Evolutionary conservation across 2,113 vertebrate genomes (phyloP).

Genomic region (Apodemus sylvaticus): DNA sequence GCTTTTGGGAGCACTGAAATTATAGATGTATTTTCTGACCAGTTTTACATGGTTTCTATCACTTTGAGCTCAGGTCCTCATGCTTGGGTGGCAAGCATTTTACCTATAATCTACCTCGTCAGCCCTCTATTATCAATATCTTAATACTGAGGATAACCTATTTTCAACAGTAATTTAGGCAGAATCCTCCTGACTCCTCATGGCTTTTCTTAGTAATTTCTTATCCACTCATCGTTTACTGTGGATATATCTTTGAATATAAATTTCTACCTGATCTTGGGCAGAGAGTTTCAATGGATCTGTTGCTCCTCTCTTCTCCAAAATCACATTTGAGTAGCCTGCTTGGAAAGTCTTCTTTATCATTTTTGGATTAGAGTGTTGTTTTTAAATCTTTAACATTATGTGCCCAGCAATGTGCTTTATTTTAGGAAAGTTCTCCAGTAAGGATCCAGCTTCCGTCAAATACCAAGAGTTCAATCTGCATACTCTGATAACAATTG

Average conservation of each 20-base stretch:
- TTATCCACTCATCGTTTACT: background rate
- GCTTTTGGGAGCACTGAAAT: background rate
- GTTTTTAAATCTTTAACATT: background rate
- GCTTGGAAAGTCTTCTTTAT: background rate
- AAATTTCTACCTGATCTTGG: background rate
- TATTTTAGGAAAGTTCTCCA: slow-evolving; percentile 66
- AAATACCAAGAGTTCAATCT: slow-evolving; percentile 46
- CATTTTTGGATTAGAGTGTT: background rate
- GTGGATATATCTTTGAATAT: background rate
- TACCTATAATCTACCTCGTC: background rate
- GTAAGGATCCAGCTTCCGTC: slow-evolving; percentile 63
- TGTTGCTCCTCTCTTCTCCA: background rate
- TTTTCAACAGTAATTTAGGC: background rate
- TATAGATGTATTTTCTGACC: background rate
- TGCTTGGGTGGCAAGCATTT: background rate
- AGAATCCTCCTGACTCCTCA: background rate
- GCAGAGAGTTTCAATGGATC: background rate
- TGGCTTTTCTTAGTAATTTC: background rate
- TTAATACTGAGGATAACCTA: background rate
- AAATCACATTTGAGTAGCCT: background rate
- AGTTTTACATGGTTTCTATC: background rate
- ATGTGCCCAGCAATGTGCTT: background rate
- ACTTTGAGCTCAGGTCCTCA: background rate
- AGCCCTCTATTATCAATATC: background rate
- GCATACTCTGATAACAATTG: slow-evolving; percentile 76